Percentiles rank a stretch among this genome's conserved stretches.
These are phyloP conservation scores for Thyatira batis DNA, from an alignment of 2,888 invertebrate genomes.

Conservation along the genomic window DNA sequence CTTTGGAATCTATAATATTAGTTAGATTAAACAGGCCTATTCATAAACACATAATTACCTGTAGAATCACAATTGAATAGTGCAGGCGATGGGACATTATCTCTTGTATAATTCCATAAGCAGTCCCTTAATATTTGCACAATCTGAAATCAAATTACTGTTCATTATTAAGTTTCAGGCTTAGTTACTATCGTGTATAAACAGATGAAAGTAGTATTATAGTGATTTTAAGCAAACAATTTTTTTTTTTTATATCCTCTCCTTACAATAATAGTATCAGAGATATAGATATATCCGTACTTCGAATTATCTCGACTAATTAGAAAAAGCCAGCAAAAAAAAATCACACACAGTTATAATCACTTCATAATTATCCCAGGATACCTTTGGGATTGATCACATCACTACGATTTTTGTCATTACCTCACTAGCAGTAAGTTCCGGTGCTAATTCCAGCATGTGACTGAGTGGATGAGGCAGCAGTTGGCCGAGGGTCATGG, in stretches of 20 bases:
- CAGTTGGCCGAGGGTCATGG: constrained; percentile 92
- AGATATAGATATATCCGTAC: too few species aligned
- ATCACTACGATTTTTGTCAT: too few species aligned
- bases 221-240: too few species aligned
- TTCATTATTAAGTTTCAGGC: not conserved
- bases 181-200: not conserved
- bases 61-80: constrained; percentile 87
- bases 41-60: constrained; percentile 47
- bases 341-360: too few species aligned
- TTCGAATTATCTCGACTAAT: too few species aligned
- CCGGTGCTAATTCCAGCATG: constrained; percentile 88
- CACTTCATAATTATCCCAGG: too few species aligned
- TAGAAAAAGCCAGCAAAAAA: too few species aligned
- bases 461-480: constrained; percentile 91
- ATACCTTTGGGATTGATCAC: too few species aligned
- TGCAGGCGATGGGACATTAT: constrained; percentile 93
- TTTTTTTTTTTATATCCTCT: too few species aligned
- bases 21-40: too few species aligned
- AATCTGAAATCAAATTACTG: constrained; percentile 75
- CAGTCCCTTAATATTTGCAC: constrained; percentile 91
- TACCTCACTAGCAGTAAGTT: constrained; percentile 88
- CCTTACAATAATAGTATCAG: too few species aligned
- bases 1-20: too few species aligned
- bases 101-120: constrained; percentile 94
- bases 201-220: not conserved